phyloP scores from a whole-genome alignment of 2,113 vertebrate species.

The Herpetotheres cachinnans region DNA sequence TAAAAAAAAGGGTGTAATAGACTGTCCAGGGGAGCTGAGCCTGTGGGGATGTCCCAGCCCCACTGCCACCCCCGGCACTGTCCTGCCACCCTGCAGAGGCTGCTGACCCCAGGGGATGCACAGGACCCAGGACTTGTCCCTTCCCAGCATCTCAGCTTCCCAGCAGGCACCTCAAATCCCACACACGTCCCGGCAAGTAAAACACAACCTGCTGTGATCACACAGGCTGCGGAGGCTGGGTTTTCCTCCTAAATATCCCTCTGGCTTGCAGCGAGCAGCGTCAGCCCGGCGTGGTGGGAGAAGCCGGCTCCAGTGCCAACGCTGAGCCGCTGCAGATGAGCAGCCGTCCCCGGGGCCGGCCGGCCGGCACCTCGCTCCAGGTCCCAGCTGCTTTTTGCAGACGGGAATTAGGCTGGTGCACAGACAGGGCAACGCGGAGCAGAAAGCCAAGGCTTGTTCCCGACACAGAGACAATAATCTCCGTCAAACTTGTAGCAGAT shows the following conservation, averaged over 20 bases:
- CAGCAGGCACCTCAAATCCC: background rate
- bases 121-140: background rate
- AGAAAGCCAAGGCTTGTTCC: background rate
- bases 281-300: fast-evolving
- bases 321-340: background rate
- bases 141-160: background rate
- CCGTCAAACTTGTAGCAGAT: background rate
- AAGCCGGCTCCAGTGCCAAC: fast-evolving
- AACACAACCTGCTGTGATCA: fast-evolving
- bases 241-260: background rate
- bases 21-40: background rate
- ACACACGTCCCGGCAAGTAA: background rate
- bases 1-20: slow-evolving; percentile 12
- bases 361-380: background rate
- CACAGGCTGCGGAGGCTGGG: background rate
- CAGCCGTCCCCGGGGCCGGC: background rate
- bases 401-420: background rate
- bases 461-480: slow-evolving; percentile 20
- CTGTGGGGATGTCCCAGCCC: background rate
- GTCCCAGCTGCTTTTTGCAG: background rate
- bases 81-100: background rate
- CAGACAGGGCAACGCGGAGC: background rate
- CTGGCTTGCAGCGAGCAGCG: background rate
- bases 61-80: fast-evolving
- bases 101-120: background rate